Conservation (phyloP, 1,140 invertebrate species). For the Neelides sp. region DNA sequence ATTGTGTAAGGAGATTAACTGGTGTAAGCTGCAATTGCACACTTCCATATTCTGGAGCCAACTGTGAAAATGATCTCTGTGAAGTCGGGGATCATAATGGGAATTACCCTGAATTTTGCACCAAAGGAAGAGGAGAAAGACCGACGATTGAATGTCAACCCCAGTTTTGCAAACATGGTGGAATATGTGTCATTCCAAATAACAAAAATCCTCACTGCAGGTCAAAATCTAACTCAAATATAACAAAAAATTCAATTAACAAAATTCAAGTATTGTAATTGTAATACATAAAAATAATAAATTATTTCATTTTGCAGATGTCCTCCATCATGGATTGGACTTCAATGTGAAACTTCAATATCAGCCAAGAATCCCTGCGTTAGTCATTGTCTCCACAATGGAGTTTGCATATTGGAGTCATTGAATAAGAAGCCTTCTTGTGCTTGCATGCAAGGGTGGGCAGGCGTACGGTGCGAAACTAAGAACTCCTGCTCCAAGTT, state of each 20-base stretch:
- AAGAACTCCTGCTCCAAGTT: conserved; percentile 41
- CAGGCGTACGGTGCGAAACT: conserved; percentile 43
- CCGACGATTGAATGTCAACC: conserved; percentile 23
- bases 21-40: conserved; percentile 38
- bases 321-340: conserved; percentile 41
- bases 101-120: conserved; percentile 27
- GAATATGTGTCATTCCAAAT: conserved; percentile 35
- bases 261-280: not conserved
- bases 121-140: conserved; percentile 8
- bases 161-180: conserved; percentile 38
- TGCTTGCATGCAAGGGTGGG: conserved; percentile 46
- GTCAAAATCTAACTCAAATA: conserved; percentile 12
- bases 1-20: conserved; percentile 26
- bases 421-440: conserved; percentile 36
- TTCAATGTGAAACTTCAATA: conserved; percentile 38
- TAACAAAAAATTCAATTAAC: conserved; percentile 1
- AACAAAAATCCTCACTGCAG: conserved; percentile 2
- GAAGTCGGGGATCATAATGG: conserved; percentile 33
- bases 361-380: conserved; percentile 47
- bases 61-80: conserved; percentile 45
- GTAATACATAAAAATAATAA: too few relatives aligned
- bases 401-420: conserved; percentile 40
- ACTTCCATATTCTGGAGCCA: conserved; percentile 42
- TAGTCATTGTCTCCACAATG: conserved; percentile 44
- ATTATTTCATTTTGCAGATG: conserved; percentile 35